Base-by-base conservation (phyloP, 1,140 invertebrate genomes). In the Limonius californicus region DNA sequence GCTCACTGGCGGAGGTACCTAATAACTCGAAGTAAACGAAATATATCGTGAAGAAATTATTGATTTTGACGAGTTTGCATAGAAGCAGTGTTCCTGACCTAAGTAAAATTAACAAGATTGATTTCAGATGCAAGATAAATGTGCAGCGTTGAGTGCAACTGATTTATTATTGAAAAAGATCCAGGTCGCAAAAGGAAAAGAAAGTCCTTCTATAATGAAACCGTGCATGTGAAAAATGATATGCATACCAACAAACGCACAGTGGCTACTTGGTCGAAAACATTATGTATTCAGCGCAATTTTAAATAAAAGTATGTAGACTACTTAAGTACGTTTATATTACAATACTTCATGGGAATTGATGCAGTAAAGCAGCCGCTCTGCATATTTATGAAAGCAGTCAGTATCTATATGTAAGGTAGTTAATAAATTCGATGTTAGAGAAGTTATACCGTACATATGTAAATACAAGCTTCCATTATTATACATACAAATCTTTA, bases 401-500 rank as follows among this genome's bases (percentile, higher is more conserved):
- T 27, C 23, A 27, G 23, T 27, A 9, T 27, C 9, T 27, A 27
- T 55, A 62, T 20, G 50, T n/a, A 55, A 20, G 57, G 57, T 54
- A 68, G 61, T 65, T 68, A 68, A 68, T 68, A 68, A 68, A 68
- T 68, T 57, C 39, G 21, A 63, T 59, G 66, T 62, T 27, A 61
- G 65, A 68, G 63, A 67, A 68, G 66, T 68, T 63, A 65, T 27
- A 27, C 65, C 65, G 66, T 68, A 63, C 66, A 58, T 53, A 68
- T 68, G 66, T 68, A 68, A 68, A 68, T 68, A 57, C 63, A 59
- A 55, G 60, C 63, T 57, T 61, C 53, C 64, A 64, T 65, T 65
- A 68, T 66, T 63, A 60, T 56, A 61, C 67, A 65, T 58, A 66
- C 64, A 68, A 66, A 68, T 68, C 67, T 61, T 66, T 63, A 64